These are phyloP conservation scores for Serrognathus titanus DNA, from an alignment of 2,888 invertebrate genomes.

Conservation along the genomic window DNA sequence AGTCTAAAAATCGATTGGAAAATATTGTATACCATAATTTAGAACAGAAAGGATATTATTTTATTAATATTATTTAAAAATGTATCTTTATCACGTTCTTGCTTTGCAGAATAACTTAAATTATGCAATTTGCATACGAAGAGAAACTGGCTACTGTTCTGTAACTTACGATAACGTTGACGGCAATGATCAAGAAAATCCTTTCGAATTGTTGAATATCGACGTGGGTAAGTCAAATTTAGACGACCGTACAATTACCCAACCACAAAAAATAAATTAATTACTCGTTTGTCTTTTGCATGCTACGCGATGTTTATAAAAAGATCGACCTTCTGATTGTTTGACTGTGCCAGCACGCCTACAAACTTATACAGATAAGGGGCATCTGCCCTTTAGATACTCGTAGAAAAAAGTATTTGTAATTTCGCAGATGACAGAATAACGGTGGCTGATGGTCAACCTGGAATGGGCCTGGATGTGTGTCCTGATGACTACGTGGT, in stretches of 20 bases:
- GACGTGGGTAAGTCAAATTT: constrained; percentile 55
- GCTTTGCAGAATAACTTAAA: constrained; percentile 70
- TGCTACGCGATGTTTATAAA: too few species aligned
- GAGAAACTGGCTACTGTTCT: constrained; percentile 61
- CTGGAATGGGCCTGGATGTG: constrained; percentile 71
- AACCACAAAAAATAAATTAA: too few species aligned
- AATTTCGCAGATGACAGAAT: neutral
- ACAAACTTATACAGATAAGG: too few species aligned
- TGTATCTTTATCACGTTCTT: constrained; percentile 3
- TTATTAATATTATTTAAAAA: neutral
- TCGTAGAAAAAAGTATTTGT: neutral
- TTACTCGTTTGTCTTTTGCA: too few species aligned
- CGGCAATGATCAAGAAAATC: constrained; percentile 51
- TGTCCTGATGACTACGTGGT: constrained; percentile 74
- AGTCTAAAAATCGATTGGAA: too few species aligned
- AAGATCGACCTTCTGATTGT: too few species aligned
- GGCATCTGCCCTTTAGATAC: too few species aligned
- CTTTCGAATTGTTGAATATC: constrained; percentile 66
- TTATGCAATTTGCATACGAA: constrained; percentile 69
- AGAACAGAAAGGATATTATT: neutral
- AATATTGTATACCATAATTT: too few species aligned
- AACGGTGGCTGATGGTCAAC: constrained; percentile 33
- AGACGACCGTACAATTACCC: too few species aligned
- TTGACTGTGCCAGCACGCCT: too few species aligned
- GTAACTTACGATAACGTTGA: constrained; percentile 59